Evolutionary conservation across 2,797 vertebrate species (phyloP).

Genomic region (Lepidocolaptes lacrymiger): DNA sequence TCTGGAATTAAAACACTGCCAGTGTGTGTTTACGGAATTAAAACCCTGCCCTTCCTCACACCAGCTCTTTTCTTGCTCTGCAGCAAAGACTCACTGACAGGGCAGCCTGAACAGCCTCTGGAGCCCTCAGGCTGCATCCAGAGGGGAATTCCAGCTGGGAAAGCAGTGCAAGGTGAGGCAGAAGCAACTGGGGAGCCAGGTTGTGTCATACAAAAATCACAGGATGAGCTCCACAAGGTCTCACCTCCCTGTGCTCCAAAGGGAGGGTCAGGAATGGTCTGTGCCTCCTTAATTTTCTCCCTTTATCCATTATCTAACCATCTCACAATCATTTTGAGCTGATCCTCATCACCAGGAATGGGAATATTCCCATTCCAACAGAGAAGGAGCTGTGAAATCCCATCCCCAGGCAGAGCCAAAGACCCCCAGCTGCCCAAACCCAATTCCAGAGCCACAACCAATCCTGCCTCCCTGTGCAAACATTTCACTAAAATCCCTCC

Average conservation of each 20-base stretch:
- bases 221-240: not conserved
- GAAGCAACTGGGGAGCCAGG: not conserved
- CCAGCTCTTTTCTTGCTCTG: not conserved
- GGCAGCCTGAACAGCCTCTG: not conserved
- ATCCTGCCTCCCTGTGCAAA: not conserved
- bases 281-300: not conserved
- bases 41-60: not conserved
- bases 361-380: not conserved
- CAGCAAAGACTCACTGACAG: not conserved
- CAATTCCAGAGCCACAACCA: not conserved
- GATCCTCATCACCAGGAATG: not conserved
- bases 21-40: not conserved
- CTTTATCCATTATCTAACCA: not conserved
- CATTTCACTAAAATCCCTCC: fast-evolving
- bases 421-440: not conserved
- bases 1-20: not conserved
- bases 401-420: not conserved
- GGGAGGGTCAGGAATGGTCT: not conserved
- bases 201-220: not conserved
- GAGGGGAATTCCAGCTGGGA: not conserved
- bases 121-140: not conserved
- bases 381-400: not conserved
- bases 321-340: not conserved
- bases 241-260: not conserved
- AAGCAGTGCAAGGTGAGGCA: not conserved